A percentile compares a stretch with the other conserved stretches of the same genome.
phyloP scores from a whole-genome alignment of 2,113 vertebrate species.

The Gasterosteus nipponicus region DNA sequence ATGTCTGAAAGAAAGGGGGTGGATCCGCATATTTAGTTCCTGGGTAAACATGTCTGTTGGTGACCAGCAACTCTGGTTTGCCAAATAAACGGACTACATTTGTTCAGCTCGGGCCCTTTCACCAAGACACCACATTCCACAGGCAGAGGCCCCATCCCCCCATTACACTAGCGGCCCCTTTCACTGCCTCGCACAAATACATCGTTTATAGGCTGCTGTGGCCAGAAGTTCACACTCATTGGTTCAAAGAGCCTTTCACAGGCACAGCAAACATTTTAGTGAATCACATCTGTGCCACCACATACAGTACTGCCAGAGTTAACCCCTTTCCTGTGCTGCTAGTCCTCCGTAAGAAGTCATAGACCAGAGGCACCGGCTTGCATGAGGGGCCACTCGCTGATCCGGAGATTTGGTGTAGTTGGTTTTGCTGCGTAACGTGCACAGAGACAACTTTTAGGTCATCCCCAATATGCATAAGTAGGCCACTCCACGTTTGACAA shows the following conservation, averaged over 20 bases:
- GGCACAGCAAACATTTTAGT: constrained; percentile 78
- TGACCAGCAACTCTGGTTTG: constrained; percentile 72
- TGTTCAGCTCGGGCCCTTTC: constrained; percentile 77
- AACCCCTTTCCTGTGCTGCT: constrained; percentile 42
- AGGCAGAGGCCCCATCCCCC: constrained; percentile 74
- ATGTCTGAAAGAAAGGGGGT: constrained; percentile 46
- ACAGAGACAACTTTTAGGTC: constrained; percentile 8
- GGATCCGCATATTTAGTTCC: constrained; percentile 58
- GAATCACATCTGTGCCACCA: constrained; percentile 73
- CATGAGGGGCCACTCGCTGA: constrained; percentile 6
- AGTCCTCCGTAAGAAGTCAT: not conserved
- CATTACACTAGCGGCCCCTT: constrained; percentile 74
- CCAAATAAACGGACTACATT: constrained; percentile 79
- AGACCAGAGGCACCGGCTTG: constrained; percentile 16
- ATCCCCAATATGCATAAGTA: constrained; percentile 5
- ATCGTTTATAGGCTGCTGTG: constrained; percentile 77
- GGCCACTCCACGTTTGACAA: not conserved
- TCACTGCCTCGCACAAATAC: constrained; percentile 75
- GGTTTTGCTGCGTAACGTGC: constrained; percentile 31
- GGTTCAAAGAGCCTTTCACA: constrained; percentile 81
- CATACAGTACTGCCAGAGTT: constrained; percentile 58
- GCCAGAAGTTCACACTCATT: constrained; percentile 81
- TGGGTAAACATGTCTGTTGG: constrained; percentile 70
- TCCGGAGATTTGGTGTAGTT: constrained; percentile 57
- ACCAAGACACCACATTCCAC: constrained; percentile 81